phyloP scores from a whole-genome alignment of 23 tunicate genomes.

The Diplosoma virens region DNA sequence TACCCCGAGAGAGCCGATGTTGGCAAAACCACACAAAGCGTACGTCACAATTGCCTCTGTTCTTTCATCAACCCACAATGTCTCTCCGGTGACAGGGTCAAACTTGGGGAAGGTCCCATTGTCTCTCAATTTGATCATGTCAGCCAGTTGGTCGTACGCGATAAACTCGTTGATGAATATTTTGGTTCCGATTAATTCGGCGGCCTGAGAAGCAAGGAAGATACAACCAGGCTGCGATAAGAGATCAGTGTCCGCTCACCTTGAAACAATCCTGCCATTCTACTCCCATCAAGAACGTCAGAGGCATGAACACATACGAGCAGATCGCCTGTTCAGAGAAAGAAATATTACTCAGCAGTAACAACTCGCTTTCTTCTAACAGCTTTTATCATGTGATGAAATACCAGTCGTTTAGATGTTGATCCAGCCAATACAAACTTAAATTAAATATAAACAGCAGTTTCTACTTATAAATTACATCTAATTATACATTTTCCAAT shows the following conservation, averaged over 20 bases:
- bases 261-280: conserved; percentile 54
- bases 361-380: too few species aligned
- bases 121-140: conserved; percentile 41
- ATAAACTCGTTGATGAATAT: conserved; percentile 81
- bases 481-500: too few species aligned
- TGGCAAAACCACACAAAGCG: conserved; percentile 82
- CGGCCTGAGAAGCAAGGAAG: conserved; percentile 23
- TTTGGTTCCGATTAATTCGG: conserved; percentile 70
- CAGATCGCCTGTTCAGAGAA: conserved; percentile 59
- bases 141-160: conserved; percentile 54
- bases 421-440: too few species aligned
- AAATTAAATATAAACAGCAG: too few species aligned
- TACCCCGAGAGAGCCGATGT: conserved; percentile 66
- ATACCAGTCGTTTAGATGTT: too few species aligned
- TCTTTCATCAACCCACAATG: conserved; percentile 57
- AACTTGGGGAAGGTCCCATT: conserved; percentile 46
- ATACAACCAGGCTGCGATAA: neutral
- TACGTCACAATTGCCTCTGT: conserved; percentile 81
- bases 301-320: conserved; percentile 50
- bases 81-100: conserved; percentile 36
- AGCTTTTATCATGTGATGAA: too few species aligned
- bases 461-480: too few species aligned
- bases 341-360: too few species aligned
- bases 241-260: conserved; percentile 13
- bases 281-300: conserved; percentile 50